Evolutionary conservation across 1,140 invertebrate species (phyloP).

Genomic region (Bombus pyrosoma): DNA sequence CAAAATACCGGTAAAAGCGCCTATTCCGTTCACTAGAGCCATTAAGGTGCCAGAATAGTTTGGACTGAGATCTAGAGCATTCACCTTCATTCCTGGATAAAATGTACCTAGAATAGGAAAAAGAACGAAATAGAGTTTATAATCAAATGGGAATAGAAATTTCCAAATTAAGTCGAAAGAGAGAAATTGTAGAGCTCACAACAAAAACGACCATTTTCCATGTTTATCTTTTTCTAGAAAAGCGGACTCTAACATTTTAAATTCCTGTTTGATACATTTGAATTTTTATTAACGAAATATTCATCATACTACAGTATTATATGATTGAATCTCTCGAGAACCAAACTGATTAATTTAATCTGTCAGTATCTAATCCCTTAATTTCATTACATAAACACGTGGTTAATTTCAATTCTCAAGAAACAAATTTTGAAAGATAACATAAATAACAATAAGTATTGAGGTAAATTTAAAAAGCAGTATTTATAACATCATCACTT

Average conservation of each 20-base stretch:
- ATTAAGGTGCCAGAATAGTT: conserved; percentile 91
- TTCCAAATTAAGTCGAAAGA: not conserved
- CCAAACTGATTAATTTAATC: too few relatives aligned
- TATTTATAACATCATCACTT: too few relatives aligned
- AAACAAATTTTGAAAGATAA: too few relatives aligned
- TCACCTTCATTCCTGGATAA: conserved; percentile 87
- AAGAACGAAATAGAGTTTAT: too few relatives aligned
- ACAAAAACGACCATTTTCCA: not conserved
- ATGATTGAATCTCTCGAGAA: too few relatives aligned
- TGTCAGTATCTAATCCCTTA: too few relatives aligned
- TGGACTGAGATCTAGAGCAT: conserved; percentile 90
- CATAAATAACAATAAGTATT: too few relatives aligned
- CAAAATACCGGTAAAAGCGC: conserved; percentile 88
- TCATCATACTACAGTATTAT: not conserved
- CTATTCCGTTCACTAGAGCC: conserved; percentile 91
- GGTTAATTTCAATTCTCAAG: too few relatives aligned
- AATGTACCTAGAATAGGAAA: conserved; percentile 78
- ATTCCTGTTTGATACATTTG: not conserved
- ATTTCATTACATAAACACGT: too few relatives aligned
- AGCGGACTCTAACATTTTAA: not conserved
- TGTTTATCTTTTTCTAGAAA: too few relatives aligned
- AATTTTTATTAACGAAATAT: not conserved
- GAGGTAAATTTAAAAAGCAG: too few relatives aligned
- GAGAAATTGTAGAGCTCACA: not conserved
- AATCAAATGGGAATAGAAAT: not conserved